Conservation (phyloP, 2,113 vertebrate genomes). For the Pithys albifrons region DNA sequence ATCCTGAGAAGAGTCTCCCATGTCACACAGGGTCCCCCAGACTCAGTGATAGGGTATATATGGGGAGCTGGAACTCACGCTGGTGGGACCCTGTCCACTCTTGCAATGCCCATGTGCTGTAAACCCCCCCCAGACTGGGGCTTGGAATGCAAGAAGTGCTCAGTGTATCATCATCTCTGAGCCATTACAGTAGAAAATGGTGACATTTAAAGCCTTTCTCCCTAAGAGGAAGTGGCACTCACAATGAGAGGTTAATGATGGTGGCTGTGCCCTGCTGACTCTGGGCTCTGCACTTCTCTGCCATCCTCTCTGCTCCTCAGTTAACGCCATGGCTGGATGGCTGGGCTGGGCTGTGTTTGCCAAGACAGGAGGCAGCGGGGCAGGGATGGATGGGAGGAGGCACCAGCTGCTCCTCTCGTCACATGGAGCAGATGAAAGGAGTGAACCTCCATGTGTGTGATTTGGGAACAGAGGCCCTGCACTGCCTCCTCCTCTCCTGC, state of each 20-base stretch:
- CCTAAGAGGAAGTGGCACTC: neutral
- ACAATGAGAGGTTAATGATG: neutral
- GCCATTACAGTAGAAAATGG: neutral
- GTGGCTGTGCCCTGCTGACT: neutral
- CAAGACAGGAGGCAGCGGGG: neutral
- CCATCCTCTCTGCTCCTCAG: neutral
- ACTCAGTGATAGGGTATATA: neutral
- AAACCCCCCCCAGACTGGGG: neutral
- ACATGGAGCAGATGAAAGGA: neutral
- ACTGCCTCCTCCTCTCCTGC: neutral
- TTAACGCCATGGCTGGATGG: rapidly evolving
- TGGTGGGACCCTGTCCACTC: rapidly evolving
- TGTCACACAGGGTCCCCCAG: rapidly evolving
- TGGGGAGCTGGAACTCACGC: neutral
- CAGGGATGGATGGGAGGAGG: neutral
- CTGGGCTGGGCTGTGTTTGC: rapidly evolving
- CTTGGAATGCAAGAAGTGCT: neutral
- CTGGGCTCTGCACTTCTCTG: neutral
- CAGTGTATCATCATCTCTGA: neutral
- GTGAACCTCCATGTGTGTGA: neutral
- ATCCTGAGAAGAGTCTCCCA: neutral
- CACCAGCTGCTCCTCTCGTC: neutral
- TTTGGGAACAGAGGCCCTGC: neutral
- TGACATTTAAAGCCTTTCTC: neutral
- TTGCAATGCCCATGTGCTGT: neutral